Conservation (phyloP, 2,113 vertebrate genomes). For the Sinocyclocheilus anshuiensis region DNA sequence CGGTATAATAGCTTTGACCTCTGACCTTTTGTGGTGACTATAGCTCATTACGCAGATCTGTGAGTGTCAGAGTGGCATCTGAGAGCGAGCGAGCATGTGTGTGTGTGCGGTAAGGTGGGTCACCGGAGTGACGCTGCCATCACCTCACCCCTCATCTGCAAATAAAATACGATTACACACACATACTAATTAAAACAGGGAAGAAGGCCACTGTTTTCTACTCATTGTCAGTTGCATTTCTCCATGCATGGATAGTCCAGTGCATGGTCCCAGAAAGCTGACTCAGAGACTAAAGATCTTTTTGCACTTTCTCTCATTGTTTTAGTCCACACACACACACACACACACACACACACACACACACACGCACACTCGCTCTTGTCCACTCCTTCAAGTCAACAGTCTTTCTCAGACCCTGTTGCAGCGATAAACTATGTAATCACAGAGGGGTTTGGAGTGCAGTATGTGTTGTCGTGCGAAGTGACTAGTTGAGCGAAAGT, state of each 20-base stretch:
- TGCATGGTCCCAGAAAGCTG: not conserved
- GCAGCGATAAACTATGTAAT: not conserved
- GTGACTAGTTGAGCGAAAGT: no score
- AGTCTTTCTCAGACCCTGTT: not conserved
- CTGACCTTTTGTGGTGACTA: constrained; percentile 70
- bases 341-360: not conserved
- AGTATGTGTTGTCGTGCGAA: no score
- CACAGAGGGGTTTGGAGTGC: not conserved
- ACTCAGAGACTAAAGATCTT: not conserved
- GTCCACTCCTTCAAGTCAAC: not conserved
- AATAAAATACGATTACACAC: constrained; percentile 40
- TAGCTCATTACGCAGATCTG: constrained; percentile 74
- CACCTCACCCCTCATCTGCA: constrained; percentile 36
- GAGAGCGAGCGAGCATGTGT: not conserved
- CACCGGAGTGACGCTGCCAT: not conserved
- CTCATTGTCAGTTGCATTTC: not conserved
- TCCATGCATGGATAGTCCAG: constrained; percentile 1
- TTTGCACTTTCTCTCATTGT: not conserved
- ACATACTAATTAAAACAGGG: constrained; percentile 33
- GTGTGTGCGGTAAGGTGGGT: constrained; percentile 38
- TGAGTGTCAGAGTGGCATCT: constrained; percentile 66
- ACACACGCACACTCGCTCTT: not conserved
- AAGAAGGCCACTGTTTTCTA: constrained; percentile 3
- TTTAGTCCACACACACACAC: not conserved
- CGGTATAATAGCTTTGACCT: constrained; percentile 75